A percentile compares a stretch with the other conserved stretches of the same genome.
phyloP scores from a whole-genome alignment of 2,113 vertebrate species.

The Rutilus rutilus region DNA sequence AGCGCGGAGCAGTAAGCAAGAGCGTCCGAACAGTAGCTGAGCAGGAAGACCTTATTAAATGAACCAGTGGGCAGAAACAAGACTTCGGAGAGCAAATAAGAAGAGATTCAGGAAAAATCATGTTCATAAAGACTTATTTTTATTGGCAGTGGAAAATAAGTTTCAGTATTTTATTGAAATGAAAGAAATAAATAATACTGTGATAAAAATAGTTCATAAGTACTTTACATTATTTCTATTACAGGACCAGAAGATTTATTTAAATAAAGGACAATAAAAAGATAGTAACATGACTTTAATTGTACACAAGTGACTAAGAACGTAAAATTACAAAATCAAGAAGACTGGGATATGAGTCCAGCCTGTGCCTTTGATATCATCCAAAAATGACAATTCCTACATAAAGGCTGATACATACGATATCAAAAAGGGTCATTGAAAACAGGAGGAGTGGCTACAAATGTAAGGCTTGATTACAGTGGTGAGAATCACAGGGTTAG shows the following conservation, averaged over 20 bases:
- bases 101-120: neutral
- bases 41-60: no score
- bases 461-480: conserved; percentile 62
- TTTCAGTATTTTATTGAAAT: conserved; percentile 99
- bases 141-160: conserved; percentile 91
- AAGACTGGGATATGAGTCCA: conserved; percentile 69
- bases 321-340: conserved; percentile 63
- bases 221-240: conserved; percentile 93
- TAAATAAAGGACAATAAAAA: conserved; percentile 59
- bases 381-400: conserved; percentile 65
- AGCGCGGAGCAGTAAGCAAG: no score
- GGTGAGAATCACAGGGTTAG: neutral
- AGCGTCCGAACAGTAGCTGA: no score
- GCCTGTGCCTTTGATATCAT: conserved; percentile 44
- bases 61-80: no score
- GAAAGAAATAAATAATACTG: conserved; percentile 99
- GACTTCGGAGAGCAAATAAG: neutral
- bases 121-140: conserved; percentile 59
- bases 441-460: conserved; percentile 59
- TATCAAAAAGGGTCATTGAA: conserved; percentile 42
- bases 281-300: conserved; percentile 82
- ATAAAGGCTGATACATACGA: conserved; percentile 58
- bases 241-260: conserved; percentile 82
- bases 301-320: conserved; percentile 76
- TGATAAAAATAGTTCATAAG: conserved; percentile 99